Percentiles rank a stretch among this genome's conserved stretches.
Conservation (phyloP, 2,113 vertebrate species). For the Poecilia latipinna region DNA sequence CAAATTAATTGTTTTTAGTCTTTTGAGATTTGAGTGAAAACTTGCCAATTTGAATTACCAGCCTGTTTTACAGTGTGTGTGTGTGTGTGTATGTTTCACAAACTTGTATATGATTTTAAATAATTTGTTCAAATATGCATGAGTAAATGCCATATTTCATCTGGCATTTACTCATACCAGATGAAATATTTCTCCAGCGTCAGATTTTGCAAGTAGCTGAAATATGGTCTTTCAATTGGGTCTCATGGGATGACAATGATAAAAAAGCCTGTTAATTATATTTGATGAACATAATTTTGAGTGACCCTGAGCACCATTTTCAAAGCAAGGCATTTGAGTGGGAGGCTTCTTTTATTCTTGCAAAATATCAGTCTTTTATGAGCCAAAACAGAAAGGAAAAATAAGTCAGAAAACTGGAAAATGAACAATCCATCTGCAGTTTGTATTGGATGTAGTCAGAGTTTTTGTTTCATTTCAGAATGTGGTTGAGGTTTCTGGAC, state of each 20-base stretch:
- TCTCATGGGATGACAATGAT: background rate
- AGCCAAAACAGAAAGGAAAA: background rate
- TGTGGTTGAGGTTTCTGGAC: background rate
- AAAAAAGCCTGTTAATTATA: background rate
- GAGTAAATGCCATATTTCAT: background rate
- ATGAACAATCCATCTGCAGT: background rate
- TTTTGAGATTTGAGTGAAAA: no score
- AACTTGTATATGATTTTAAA: no score
- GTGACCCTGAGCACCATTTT: background rate
- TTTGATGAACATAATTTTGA: background rate
- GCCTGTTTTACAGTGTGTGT: no score
- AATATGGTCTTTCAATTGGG: background rate
- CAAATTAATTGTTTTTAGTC: no score
- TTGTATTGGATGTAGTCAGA: background rate
- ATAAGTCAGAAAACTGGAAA: background rate
- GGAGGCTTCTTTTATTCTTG: background rate
- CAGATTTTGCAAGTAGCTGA: background rate
- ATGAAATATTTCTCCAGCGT: background rate
- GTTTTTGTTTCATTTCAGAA: background rate
- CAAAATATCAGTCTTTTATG: background rate
- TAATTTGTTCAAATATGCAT: background rate
- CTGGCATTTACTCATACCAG: no score
- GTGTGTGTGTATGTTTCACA: no score
- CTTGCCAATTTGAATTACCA: no score
- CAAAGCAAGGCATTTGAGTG: background rate